Base-by-base conservation (phyloP, 2,888 invertebrate genomes). In the Xestia ashworthii region DNA sequence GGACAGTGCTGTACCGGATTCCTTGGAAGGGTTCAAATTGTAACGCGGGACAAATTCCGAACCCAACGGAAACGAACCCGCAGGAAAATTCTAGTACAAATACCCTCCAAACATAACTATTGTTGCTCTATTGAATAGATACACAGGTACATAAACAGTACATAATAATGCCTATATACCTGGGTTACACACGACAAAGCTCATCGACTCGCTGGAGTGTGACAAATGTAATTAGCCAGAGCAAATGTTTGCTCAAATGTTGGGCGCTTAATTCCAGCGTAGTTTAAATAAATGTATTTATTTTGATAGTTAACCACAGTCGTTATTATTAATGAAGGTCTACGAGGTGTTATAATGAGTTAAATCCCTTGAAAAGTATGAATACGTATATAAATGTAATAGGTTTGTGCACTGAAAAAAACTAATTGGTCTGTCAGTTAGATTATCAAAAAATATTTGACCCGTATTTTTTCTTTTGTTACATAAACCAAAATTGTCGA, bases 211-310 rank as follows among this genome's bases (percentile, higher is more conserved):
- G 5, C 76, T 64, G 41, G 66, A 79, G 74, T 76, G 84, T 74
- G 48, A 72, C 75, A 81, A 83, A 87, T 80, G 81, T 82, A 87
- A 86, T 86, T 87, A 84, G 72, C 83, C 66, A 78, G 71, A 65
- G 80, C 81, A 84, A 87, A 86, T 87, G 72, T 87, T 87, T 85
- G 83, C 46, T 38, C 75, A 69, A 79, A 82, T 58, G 67, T 82
- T 78, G 66, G 82, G 68, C 38, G 71, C 68, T 66, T 71, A 65
- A 75, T 75, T 73, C 65, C 32, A 55, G 38, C 64, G 48, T 80
- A 83, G 55, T 74, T 82, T 64, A 44, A 48, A 74, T 79, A 68
- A 62, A 71, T 64, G 68, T 38, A 62, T 60, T 58, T 38, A 78
- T 72, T 66, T 73, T 38, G 53, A 44, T 73, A 32, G 67, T 68